phyloP scores from a whole-genome alignment of 2,797 vertebrate genomes.

The Poecilia picta region DNA sequence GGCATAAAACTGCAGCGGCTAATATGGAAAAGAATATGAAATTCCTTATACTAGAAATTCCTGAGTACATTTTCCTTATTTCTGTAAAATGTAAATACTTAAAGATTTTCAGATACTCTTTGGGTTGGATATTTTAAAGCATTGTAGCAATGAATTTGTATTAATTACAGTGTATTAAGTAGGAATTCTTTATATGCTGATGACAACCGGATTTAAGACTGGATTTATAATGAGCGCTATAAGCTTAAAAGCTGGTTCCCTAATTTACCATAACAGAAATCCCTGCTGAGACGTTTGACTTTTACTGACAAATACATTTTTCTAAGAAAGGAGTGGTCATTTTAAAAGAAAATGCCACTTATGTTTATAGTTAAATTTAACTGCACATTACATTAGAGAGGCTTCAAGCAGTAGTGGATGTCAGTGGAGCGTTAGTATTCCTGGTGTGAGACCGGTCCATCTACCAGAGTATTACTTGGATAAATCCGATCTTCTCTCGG shows the following conservation, averaged over 20 bases:
- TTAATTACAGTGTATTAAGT: neutral
- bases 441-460: constrained; percentile 70
- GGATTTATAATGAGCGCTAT: constrained; percentile 1
- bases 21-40: neutral
- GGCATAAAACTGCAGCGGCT: neutral
- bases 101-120: neutral
- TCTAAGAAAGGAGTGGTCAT: neutral
- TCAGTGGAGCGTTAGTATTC: constrained; percentile 27
- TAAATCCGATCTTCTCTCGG: constrained; percentile 58
- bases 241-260: neutral
- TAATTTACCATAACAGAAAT: neutral
- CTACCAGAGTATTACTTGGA: constrained; percentile 15
- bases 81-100: neutral
- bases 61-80: neutral
- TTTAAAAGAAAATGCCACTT: neutral
- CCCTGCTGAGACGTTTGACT: neutral
- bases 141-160: neutral
- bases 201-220: neutral
- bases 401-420: neutral
- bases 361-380: neutral
- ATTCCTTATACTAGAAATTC: neutral
- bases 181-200: neutral
- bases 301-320: neutral
- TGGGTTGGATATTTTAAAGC: neutral
- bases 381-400: no score